Evolutionary conservation across 2,797 vertebrate species (phyloP).

Genomic region (Acanthornis magna): DNA sequence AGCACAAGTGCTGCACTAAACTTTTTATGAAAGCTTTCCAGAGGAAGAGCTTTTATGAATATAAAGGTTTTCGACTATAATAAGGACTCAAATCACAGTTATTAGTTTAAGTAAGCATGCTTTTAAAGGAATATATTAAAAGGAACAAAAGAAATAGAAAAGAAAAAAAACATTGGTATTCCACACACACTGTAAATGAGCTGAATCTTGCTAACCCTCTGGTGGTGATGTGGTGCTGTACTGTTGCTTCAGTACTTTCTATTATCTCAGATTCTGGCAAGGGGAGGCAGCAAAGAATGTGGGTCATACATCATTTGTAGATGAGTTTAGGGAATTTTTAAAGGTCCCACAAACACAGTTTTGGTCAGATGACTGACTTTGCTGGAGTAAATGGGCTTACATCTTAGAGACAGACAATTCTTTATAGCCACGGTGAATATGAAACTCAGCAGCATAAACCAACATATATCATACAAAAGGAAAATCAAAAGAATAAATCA

Average conservation of each 20-base stretch:
- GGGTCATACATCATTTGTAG: background rate
- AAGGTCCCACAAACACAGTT: background rate
- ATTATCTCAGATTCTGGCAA: background rate
- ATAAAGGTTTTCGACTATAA: background rate
- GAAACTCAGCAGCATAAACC: background rate
- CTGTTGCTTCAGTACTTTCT: background rate
- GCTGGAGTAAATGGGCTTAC: background rate
- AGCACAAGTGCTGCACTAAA: background rate
- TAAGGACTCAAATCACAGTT: background rate
- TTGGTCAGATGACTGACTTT: background rate
- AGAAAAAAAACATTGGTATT: background rate
- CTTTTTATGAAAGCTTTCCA: background rate
- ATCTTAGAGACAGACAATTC: background rate
- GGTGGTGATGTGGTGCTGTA: background rate
- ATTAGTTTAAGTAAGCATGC: background rate
- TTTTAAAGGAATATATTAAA: constrained; percentile 12
- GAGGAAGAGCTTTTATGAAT: constrained; percentile 29
- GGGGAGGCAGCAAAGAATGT: background rate
- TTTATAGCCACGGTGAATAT: background rate
- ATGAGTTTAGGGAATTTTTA: background rate
- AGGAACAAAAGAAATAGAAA: background rate
- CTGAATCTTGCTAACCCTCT: background rate
- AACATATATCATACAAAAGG: background rate
- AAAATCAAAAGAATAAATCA: background rate
- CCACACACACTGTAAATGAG: background rate